These are phyloP conservation scores for Brenthis daphne DNA, from an alignment of 2,888 invertebrate species.

Conservation along the genomic window DNA sequence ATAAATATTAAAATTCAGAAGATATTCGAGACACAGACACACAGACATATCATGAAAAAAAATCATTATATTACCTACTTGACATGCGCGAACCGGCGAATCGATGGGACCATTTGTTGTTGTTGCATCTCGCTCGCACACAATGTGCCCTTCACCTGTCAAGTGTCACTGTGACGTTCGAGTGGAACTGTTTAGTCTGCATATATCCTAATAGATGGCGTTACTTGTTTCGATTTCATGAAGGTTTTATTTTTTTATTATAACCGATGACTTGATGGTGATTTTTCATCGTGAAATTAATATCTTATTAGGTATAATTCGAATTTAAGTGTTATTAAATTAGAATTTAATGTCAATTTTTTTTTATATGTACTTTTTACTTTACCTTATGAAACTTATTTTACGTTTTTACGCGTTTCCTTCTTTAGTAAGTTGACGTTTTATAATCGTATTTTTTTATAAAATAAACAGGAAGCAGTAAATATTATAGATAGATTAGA, in stretches of 20 bases:
- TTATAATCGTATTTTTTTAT: too few relatives aligned
- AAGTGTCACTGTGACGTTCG: slow-evolving; percentile 47
- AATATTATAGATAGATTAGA: too few relatives aligned
- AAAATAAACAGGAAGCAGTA: too few relatives aligned
- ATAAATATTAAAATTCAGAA: background rate
- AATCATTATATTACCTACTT: slow-evolving; percentile 58
- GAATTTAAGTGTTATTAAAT: too few relatives aligned
- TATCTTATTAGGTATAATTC: too few relatives aligned
- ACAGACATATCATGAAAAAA: slow-evolving; percentile 1
- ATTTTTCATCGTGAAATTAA: too few relatives aligned
- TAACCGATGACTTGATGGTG: background rate
- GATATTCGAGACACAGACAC: background rate
- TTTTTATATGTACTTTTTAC: too few relatives aligned
- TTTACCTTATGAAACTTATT: too few relatives aligned
- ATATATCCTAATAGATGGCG: slow-evolving; percentile 65
- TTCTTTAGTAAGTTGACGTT: too few relatives aligned
- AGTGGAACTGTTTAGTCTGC: slow-evolving; percentile 53
- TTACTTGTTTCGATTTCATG: slow-evolving; percentile 43
- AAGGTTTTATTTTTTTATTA: background rate
- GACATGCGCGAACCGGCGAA: slow-evolving; percentile 77
- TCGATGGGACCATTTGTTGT: slow-evolving; percentile 77
- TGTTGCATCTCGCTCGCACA: slow-evolving; percentile 62
- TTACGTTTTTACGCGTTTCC: too few relatives aligned
- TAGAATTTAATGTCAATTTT: too few relatives aligned
- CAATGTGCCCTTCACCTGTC: slow-evolving; percentile 45